Evolutionary conservation across 2,888 invertebrate genomes (phyloP).

Genomic region (Parnassius glacialis): DNA sequence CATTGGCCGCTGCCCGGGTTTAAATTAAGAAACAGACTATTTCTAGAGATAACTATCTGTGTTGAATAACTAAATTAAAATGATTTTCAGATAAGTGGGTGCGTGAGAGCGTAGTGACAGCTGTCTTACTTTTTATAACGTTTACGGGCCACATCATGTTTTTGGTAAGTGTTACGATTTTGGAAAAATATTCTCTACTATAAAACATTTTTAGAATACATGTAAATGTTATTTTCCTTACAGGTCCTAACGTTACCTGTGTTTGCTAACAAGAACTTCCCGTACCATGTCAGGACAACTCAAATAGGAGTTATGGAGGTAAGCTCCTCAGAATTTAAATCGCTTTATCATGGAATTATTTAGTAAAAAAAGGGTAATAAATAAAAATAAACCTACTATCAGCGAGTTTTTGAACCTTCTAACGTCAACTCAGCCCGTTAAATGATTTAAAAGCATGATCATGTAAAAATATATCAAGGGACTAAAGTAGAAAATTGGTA

Average conservation of each 20-base stretch:
- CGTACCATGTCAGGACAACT: constrained; percentile 93
- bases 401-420: no score
- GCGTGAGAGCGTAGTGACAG: constrained; percentile 87
- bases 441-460: no score
- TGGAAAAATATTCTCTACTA: not conserved
- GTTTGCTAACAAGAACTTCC: constrained; percentile 93
- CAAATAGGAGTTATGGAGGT: constrained; percentile 88
- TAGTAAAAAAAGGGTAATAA: no score
- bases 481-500: no score
- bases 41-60: not conserved
- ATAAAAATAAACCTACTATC: no score
- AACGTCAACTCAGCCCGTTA: no score
- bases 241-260: constrained; percentile 91
- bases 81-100: constrained; percentile 82
- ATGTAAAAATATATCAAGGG: no score
- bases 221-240: not conserved
- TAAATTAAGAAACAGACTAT: no score
- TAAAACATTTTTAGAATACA: no score
- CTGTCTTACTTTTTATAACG: constrained; percentile 83
- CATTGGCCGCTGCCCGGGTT: no score
- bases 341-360: no score
- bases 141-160: constrained; percentile 86
- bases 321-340: constrained; percentile 27
- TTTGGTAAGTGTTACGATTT: constrained; percentile 69
- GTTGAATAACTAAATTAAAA: not conserved